Percentiles rank a stretch among this genome's conserved stretches.
Evolutionary conservation across 2,888 invertebrate genomes (phyloP).

Genomic region (Mythimna ferrago): DNA sequence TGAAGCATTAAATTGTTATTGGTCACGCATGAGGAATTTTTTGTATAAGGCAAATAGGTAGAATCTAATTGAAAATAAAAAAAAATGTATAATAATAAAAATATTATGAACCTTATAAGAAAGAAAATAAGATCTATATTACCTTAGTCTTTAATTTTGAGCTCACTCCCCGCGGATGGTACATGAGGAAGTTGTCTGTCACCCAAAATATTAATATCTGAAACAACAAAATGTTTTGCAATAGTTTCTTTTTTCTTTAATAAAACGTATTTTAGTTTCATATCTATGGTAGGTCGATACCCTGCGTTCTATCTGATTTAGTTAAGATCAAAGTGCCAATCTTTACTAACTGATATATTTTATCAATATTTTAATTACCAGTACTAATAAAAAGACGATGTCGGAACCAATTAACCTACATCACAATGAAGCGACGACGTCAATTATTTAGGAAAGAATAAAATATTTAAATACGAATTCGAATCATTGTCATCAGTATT

Average conservation of each 20-base stretch:
- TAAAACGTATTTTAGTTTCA: no score
- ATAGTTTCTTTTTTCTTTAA: not conserved
- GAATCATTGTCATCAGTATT: not conserved
- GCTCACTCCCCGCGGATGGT: slow-evolving; percentile 89
- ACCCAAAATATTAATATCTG: slow-evolving; percentile 97
- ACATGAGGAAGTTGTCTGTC: slow-evolving; percentile 96
- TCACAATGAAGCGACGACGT: not conserved
- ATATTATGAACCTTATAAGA: not conserved
- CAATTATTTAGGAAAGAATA: slow-evolving; percentile 2
- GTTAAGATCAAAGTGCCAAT: not conserved
- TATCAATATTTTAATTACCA: not conserved
- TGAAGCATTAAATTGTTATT: not conserved
- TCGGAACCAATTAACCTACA: slow-evolving; percentile 21
- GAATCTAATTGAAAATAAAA: no score
- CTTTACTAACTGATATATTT: slow-evolving; percentile 2
- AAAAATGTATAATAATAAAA: not conserved
- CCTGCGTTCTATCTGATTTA: not conserved
- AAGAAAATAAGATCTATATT: slow-evolving; percentile 8
- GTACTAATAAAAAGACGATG: not conserved
- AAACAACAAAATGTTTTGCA: slow-evolving; percentile 62
- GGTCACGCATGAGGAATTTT: not conserved
- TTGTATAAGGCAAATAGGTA: not conserved
- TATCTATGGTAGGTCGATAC: no score
- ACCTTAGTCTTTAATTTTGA: slow-evolving; percentile 89
- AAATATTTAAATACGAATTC: not conserved